Base-by-base conservation (phyloP, 2,888 invertebrate genomes). In the Palloptera scutellata region DNA sequence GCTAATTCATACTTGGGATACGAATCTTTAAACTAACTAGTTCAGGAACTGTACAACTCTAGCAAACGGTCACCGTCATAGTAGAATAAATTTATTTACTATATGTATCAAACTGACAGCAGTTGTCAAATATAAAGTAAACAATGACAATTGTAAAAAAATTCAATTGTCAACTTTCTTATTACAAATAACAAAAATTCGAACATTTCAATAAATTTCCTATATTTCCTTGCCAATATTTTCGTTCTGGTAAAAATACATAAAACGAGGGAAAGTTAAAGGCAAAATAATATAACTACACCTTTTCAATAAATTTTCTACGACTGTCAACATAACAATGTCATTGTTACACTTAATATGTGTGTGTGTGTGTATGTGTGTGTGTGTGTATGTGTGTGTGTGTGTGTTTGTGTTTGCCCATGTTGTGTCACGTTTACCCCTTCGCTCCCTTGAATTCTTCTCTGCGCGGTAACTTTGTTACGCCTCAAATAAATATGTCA, bases 301-400 rank as follows among this genome's bases (percentile, higher is more conserved):
- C 19, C 6, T 15, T 45, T 12, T 9, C 45, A 58, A 58, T 58
- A 64, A 64, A 58, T 59, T 58, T 6, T 19, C 19, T 30, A 52
- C 52, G 58, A 58, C 64, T 64, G 59, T 57, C 64, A 59, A 64
- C 59, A 52, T 58, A 58, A 59, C 58, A 64, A 59, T 59, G 57
- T 58, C 64, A 64, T 59, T 64, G 64, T 58, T 58, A 64, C 51
- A 51, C 20, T 40, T 42, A 13, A 54, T 40, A 10, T 6, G 10
- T 10, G 1, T 3, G 30, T 17, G 52, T 43, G 12, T 57, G 30
- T 57, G 12, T 13, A 17, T n/a, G n/a, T 40, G 17, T 6, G 10
- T 10, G 1, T 3, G 30, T 17, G 52, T 43, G 12, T 57, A 15
- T 57, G 12, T 13, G n/a, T 40, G 17, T 6, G 10, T 10, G 1